Conservation (phyloP, 2,797 vertebrate species). For the Rhynchotus rufescens region DNA sequence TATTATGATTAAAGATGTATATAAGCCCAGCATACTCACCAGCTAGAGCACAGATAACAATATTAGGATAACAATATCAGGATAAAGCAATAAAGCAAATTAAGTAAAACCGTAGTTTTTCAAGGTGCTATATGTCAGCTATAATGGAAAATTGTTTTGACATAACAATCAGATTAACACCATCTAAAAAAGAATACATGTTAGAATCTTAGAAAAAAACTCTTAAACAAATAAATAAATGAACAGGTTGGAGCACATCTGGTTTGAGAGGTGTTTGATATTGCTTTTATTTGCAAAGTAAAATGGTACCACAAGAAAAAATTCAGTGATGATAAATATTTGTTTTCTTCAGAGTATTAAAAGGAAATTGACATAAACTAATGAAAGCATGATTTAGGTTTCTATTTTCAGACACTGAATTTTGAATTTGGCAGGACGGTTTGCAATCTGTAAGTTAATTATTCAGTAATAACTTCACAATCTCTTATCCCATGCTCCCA, state of each 20-base stretch:
- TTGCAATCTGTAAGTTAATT: not conserved
- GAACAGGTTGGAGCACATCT: fast-evolving
- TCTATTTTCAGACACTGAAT: not conserved
- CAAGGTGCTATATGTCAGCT: not conserved
- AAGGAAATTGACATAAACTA: not conserved
- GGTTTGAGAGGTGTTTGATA: not conserved
- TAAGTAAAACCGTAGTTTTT: not conserved
- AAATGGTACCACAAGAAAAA: not conserved
- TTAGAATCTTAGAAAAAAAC: not conserved
- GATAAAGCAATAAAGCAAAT: too few species aligned
- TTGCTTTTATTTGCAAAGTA: not conserved
- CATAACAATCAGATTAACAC: not conserved
- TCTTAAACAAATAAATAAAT: not conserved
- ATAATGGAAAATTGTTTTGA: not conserved
- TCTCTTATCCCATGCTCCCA: not conserved
- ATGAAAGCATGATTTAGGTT: not conserved
- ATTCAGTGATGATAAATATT: not conserved
- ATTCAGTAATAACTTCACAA: not conserved
- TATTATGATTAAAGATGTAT: not conserved
- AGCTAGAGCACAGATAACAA: not conserved
- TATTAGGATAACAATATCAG: not conserved
- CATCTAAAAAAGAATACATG: not conserved
- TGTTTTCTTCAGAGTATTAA: not conserved
- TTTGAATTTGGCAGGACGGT: not conserved
- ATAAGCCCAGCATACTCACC: not conserved